Base-by-base conservation (phyloP, 2,888 invertebrate species). In the Lobophora halterata region DNA sequence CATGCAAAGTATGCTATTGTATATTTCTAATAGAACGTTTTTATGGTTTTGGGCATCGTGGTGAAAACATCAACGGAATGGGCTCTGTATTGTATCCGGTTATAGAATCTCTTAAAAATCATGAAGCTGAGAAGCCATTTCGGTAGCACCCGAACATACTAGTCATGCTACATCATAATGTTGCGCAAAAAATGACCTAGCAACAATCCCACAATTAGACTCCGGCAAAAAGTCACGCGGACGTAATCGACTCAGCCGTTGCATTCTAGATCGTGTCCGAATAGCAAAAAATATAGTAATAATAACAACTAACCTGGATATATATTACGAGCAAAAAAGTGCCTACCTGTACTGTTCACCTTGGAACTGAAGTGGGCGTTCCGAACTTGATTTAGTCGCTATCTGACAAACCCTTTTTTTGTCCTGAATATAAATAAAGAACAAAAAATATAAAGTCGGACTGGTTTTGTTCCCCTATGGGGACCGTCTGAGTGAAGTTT, bases 331-430 rank as follows among this genome's bases (percentile, higher is more conserved):
- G 62, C 61, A 56, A 55, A 63, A 65, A 82, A 75, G 59, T 68
- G 67, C 66, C 73, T 75, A 70, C 73, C 72, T 76, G 64, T 66
- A 71, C 52, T 42, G 57, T 61, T 82, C 79, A 83, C 82, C 83
- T 86, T 85, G 83, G 79, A 64, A 65, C 49, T 65, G 43, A 55
- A 65, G 83, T 82, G 75, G 80, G 83, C 80, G 81, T 70, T 58
- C 72, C 76, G 65, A 81, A 79, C 76, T 78, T 81, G 82, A 83
- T 82, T 85, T 80, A 79, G 78, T 79, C 73, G 73, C 80, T 73
- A 79, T 78, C 82, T 78, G 79, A 81, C 80, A 74, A 79, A 82
- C 81, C 83, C 82, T 81, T 83, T 85, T 77, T 85, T 85, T 83
- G 77, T 77, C 74, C 79, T 76, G 80, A 82, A 83, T 79, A 82